Conservation (phyloP, 2,113 vertebrate genomes). For the Colinus virginianus region DNA sequence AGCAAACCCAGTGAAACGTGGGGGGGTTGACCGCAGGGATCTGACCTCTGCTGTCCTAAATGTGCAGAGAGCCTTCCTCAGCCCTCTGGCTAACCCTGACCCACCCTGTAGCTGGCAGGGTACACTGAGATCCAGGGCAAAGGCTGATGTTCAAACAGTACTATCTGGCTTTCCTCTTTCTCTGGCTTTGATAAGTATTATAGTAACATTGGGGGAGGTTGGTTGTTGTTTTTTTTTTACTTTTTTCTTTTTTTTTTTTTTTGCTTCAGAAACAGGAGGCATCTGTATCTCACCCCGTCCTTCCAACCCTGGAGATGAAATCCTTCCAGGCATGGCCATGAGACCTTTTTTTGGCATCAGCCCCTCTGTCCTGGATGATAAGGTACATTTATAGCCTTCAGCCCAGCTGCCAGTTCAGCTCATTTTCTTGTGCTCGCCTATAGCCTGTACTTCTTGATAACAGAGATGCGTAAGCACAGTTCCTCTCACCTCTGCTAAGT, state of each 20-base stretch:
- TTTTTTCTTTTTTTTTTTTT: neutral
- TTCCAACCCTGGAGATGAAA: slow-evolving; percentile 80
- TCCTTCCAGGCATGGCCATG: slow-evolving; percentile 85
- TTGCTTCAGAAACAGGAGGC: slow-evolving; percentile 83
- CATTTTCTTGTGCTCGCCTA: rapidly evolving
- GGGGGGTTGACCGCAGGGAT: neutral
- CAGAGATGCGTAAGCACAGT: neutral
- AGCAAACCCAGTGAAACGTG: neutral
- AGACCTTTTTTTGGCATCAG: slow-evolving; percentile 85
- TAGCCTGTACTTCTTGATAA: neutral
- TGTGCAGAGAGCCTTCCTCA: neutral
- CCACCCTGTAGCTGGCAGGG: neutral
- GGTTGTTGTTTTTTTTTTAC: too few species aligned
- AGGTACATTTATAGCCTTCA: slow-evolving; percentile 64
- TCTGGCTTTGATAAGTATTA: neutral
- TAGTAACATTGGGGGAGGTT: too few species aligned
- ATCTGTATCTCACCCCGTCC: slow-evolving; percentile 84
- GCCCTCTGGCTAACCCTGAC: neutral
- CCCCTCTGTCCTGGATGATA: slow-evolving; percentile 80
- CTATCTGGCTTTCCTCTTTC: neutral
- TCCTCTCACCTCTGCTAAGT: neutral
- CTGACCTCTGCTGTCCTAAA: neutral
- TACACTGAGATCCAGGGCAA: neutral
- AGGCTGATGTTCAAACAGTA: neutral
- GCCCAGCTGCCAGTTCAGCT: neutral